A percentile compares a stretch with the other conserved stretches of the same genome.
Conservation (phyloP, 2,888 invertebrate species). For the Calliphora vomitoria region DNA sequence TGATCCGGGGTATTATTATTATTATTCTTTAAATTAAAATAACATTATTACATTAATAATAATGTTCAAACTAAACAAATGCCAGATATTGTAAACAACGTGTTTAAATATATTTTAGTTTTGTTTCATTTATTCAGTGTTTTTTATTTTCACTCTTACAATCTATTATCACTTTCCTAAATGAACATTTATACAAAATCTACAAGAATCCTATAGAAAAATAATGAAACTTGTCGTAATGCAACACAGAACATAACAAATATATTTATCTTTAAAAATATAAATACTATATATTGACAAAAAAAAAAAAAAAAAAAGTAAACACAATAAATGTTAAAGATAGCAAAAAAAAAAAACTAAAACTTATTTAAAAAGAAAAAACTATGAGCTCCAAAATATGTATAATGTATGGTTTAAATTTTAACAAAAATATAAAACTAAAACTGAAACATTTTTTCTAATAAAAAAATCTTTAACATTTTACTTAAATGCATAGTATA, state of each 20-base stretch:
- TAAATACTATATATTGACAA: neutral
- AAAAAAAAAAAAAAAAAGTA: neutral
- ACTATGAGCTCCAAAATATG: constrained; percentile 9
- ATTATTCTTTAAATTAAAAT: too few relatives aligned
- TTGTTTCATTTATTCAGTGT: too few relatives aligned
- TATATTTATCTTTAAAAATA: constrained; percentile 8
- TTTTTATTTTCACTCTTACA: neutral
- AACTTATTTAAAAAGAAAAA: neutral
- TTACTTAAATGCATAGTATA: neutral
- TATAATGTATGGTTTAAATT: constrained; percentile 8
- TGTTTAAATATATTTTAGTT: too few relatives aligned
- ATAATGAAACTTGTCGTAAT: constrained; percentile 7
- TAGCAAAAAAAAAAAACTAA: neutral
- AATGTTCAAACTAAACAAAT: too few relatives aligned
- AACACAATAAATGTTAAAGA: constrained; percentile 3
- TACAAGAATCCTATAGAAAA: constrained; percentile 27
- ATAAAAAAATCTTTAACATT: constrained; percentile 4
- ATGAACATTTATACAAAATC: constrained; percentile 11
- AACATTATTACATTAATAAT: too few relatives aligned
- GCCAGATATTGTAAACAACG: too few relatives aligned
- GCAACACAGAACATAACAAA: neutral
- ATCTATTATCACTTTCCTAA: constrained; percentile 13
- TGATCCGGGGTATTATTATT: too few relatives aligned
- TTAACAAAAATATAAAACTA: constrained; percentile 1
- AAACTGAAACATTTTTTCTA: neutral